Conservation (phyloP, 2,113 vertebrate genomes). For the Dasyornis broadbenti region DNA sequence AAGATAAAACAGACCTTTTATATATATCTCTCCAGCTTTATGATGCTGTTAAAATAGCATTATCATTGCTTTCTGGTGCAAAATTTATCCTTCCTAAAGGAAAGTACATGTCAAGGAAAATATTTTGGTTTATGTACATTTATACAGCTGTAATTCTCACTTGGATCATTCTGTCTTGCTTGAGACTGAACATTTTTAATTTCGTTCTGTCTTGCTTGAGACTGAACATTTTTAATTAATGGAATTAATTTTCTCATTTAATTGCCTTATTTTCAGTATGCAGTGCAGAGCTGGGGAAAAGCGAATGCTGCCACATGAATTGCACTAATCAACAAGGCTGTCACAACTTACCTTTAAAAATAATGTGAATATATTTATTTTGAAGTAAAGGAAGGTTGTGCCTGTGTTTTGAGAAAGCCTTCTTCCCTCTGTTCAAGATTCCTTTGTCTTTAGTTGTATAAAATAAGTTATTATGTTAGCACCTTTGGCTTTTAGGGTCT, state of each 20-base stretch:
- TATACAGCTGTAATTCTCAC: conserved; percentile 27
- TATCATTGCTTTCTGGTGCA: background rate
- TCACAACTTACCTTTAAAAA: conserved; percentile 65
- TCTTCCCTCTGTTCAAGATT: background rate
- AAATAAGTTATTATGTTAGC: background rate
- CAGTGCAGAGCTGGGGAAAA: conserved; percentile 27
- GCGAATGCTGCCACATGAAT: conserved; percentile 51
- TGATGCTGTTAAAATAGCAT: background rate
- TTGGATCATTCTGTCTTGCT: conserved; percentile 27
- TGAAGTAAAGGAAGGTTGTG: background rate
- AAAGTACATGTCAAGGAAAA: conserved; percentile 11
- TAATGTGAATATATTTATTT: conserved; percentile 44
- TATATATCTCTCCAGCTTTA: background rate
- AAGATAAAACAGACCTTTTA: background rate
- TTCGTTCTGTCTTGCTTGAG: conserved; percentile 22
- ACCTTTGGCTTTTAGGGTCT: background rate
- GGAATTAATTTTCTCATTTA: conserved; percentile 64
- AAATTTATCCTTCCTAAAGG: conserved; percentile 23
- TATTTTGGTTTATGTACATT: conserved; percentile 19
- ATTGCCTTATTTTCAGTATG: conserved; percentile 59
- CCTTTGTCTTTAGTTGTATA: background rate
- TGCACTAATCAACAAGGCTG: conserved; percentile 59
- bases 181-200: conserved; percentile 39
- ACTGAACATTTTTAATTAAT: conserved; percentile 61
- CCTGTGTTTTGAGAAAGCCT: background rate